phyloP scores from a whole-genome alignment of 2,888 invertebrate genomes.

The Apotomis capreana region DNA sequence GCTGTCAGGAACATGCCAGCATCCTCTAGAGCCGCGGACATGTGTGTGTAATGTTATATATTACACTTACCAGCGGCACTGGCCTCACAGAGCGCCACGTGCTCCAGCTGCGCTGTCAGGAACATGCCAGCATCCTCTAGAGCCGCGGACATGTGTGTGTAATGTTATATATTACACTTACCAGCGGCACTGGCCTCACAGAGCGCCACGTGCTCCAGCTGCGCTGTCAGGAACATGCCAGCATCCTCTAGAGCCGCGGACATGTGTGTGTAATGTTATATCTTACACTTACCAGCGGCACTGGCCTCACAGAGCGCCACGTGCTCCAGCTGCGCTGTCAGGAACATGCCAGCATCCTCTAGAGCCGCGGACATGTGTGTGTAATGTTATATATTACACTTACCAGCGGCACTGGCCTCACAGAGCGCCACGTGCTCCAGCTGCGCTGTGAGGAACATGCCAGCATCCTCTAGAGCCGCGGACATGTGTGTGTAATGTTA shows the following conservation, averaged over 20 bases:
- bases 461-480: constrained; percentile 85
- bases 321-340: constrained; percentile 88
- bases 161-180: constrained; percentile 62
- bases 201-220: constrained; percentile 88
- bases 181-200: constrained; percentile 86
- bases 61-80: constrained; percentile 81
- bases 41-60: constrained; percentile 79
- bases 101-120: constrained; percentile 88
- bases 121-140: constrained; percentile 87
- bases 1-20: constrained; percentile 87
- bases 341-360: constrained; percentile 86
- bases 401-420: constrained; percentile 86
- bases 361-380: constrained; percentile 85
- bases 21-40: constrained; percentile 86
- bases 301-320: constrained; percentile 88
- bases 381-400: constrained; percentile 25
- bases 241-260: constrained; percentile 87
- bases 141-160: constrained; percentile 85
- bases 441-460: constrained; percentile 87
- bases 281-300: constrained; percentile 75
- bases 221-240: constrained; percentile 86
- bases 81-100: constrained; percentile 87
- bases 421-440: constrained; percentile 88
- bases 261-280: constrained; percentile 69
- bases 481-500: constrained; percentile 84